These are phyloP conservation scores for Capra hircus DNA, from an alignment of 2,113 vertebrate species.

Conservation along the genomic window DNA sequence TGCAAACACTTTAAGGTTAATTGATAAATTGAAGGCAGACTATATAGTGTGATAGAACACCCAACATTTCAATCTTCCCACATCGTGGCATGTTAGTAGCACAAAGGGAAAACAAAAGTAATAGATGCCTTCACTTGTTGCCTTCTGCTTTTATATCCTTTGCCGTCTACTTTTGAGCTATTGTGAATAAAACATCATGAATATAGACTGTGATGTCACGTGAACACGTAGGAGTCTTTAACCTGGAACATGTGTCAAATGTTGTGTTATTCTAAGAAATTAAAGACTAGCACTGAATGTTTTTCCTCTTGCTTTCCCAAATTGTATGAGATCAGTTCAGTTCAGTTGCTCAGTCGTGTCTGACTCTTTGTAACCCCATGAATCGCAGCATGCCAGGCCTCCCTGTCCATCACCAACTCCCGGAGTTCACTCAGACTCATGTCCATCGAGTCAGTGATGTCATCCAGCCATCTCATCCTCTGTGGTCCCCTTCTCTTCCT, in stretches of 20 bases:
- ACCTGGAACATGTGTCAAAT: not conserved
- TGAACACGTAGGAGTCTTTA: rapidly evolving
- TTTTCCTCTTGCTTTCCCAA: not conserved
- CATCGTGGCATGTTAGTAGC: not conserved
- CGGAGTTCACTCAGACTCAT: too few relatives aligned
- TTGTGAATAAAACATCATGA: not conserved
- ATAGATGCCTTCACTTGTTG: not conserved
- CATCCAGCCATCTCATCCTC: too few relatives aligned
- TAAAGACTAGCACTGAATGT: not conserved
- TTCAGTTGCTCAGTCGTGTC: too few relatives aligned
- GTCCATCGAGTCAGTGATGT: too few relatives aligned
- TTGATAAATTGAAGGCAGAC: not conserved
- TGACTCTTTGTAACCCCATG: too few relatives aligned
- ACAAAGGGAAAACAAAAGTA: not conserved
- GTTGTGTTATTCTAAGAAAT: not conserved
- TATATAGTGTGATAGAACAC: rapidly evolving
- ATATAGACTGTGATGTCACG: not conserved
- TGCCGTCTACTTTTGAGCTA: not conserved
- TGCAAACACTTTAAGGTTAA: not conserved
- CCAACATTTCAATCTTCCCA: not conserved
- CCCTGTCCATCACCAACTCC: too few relatives aligned
- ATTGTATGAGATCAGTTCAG: not conserved
- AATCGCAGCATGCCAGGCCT: too few relatives aligned
- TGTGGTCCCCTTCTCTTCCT: too few relatives aligned
- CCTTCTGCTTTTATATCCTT: not conserved